phyloP scores from a whole-genome alignment of 2,113 vertebrate genomes.

The Indicator maculatus region DNA sequence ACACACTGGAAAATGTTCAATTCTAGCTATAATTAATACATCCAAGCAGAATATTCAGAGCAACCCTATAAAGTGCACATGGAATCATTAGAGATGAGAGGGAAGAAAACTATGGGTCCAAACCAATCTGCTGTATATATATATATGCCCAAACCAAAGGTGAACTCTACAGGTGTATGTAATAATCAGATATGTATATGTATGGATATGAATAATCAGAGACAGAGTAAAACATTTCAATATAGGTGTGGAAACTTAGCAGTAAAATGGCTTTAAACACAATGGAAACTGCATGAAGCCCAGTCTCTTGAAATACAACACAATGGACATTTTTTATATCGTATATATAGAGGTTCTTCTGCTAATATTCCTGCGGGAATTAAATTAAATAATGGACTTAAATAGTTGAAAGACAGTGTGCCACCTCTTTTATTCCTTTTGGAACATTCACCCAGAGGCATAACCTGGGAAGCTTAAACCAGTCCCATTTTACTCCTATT shows the following conservation, averaged over 20 bases:
- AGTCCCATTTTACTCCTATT: slow-evolving; percentile 45
- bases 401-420: not conserved
- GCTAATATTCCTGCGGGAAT: not conserved
- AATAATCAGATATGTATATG: too few species aligned
- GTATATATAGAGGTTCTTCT: not conserved
- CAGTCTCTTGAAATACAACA: not conserved
- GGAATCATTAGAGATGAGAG: not conserved
- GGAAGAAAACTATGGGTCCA: not conserved
- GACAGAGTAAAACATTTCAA: not conserved
- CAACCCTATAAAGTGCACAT: not conserved
- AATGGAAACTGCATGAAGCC: not conserved
- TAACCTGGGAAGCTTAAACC: slow-evolving; percentile 8
- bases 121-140: not conserved
- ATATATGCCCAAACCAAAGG: not conserved
- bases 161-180: not conserved
- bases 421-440: not conserved
- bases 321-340: not conserved
- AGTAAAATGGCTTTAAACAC: not conserved
- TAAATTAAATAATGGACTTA: not conserved
- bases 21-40: not conserved
- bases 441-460: not conserved
- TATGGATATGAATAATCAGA: not conserved
- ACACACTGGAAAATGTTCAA: not conserved
- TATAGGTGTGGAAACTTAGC: not conserved
- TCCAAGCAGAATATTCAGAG: not conserved